Base-by-base conservation (phyloP, 35 echinoderm and acorn worm species). In the Patiria miniata region DNA sequence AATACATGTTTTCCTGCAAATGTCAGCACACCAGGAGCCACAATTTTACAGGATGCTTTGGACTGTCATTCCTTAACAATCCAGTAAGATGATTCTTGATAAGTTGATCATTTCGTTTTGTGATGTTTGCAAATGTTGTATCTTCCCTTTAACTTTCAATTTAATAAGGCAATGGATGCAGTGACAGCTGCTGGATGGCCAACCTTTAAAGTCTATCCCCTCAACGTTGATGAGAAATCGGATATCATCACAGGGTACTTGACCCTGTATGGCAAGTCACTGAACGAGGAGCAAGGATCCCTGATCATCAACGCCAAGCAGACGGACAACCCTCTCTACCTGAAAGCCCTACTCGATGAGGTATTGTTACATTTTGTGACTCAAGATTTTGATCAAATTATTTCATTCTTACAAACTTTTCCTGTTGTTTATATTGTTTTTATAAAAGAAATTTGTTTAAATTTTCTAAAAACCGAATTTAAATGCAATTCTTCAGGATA, bases 311-410 rank as follows among this genome's bases (percentile, higher is more conserved):
- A 87, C 0, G 91, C 91, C 29, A 60, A 85, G 47, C 95, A 97
- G 47, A 97, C 87, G 68, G 78, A 65, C 28, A 93, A 93, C 39
- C 90, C 95, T 30, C 61, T 93, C 16, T 93, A 97, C 40, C 87
- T 97, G 28, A 97, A 93, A 61, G 87, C 95, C 53, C 73, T 97
- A 2, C 68, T 97, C 32, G 95, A 97, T 85, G 91, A 93, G 95
- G 91, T 93, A 83, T 56, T 36, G n/a, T 15, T 53, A 47, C 4
- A 47, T 6, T n/a, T n/a, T n/a, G n/a, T n/a, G n/a, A n/a, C n/a
- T n/a, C n/a, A n/a, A n/a, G n/a, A n/a, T n/a, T n/a, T n/a, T n/a
- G n/a, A n/a, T n/a, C n/a, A n/a, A n/a, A 83, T 56, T 36, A 12
- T 15, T 53, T 6, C 4, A 47, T 6, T 12, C 4, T 47, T 47